Evolutionary conservation across 2,888 invertebrate genomes (phyloP), one percentile per base, ranked within the genome.

Genomic region (Drosophila nigritarsus): DNA sequence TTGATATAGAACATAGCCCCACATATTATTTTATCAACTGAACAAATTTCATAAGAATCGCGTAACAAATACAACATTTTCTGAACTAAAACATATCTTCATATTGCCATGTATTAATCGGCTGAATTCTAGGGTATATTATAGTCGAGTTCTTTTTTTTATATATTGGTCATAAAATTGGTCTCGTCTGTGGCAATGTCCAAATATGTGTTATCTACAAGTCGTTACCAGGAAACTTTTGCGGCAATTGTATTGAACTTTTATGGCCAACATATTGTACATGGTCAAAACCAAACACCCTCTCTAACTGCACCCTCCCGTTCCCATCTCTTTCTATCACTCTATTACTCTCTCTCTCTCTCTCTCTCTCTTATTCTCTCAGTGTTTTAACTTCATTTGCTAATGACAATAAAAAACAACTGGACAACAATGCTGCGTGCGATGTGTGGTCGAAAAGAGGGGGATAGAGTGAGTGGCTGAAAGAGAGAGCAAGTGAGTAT

Each of bases 391-490:
- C 86, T 89, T 85, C 77, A 85, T 87, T 89, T 89, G 78, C 83
- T 88, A 86, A 89, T 88, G 86, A 85, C 89, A 69, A 88, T 83
- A 82, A 87, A 87, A 81, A 75, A 75, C 72, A 78, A 74, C 54
- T 51, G 55, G 55, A 56, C 55, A 68, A 67, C 67, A 67, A 45
- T 45, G 68, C 32, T 38, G 58, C 20, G 30, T 58, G 40, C 34
- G 18, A 29, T 48, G 40, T 50, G 27, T 30, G 38, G 20, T 20
- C 9, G 29, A 2, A 53, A 68, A 73, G 32, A 13, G 5, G 24
- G 8, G 24, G 50, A 36, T 30, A 34, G 38, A 38, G 24, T 13
- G 34, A 13, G 24, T 2, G 8, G 40, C 32, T n/a, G 32, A 13
- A 53, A 24, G 30, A n/a, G 27, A 18, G 32, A 3, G 67, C 18